These are phyloP conservation scores for zebrafish (Danio rerio) DNA, from an alignment of 2,113 vertebrate species.

Conservation along the genomic window DNA sequence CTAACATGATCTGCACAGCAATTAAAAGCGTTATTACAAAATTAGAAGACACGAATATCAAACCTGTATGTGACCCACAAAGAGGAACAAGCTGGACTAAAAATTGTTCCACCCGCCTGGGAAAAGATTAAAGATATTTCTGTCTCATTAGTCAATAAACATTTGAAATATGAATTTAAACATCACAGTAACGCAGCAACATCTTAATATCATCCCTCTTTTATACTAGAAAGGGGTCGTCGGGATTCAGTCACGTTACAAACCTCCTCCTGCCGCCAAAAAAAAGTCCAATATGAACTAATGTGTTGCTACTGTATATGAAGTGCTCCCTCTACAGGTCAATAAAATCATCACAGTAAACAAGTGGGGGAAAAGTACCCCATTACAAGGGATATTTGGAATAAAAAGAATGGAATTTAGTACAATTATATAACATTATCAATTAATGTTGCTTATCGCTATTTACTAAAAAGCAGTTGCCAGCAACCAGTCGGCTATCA, in stretches of 20 bases:
- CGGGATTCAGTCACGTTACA: slow-evolving; percentile 23
- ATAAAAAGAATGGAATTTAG: slow-evolving; percentile 42
- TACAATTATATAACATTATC: slow-evolving; percentile 43
- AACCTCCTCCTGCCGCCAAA: slow-evolving; percentile 33
- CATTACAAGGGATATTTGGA: neutral
- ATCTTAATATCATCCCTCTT: slow-evolving; percentile 33
- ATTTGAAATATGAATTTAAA: slow-evolving; percentile 48
- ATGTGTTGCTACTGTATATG: slow-evolving; percentile 46
- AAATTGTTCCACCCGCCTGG: slow-evolving; percentile 4
- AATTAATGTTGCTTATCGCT: slow-evolving; percentile 41
- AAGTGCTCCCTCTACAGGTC: slow-evolving; percentile 57
- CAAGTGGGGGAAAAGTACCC: slow-evolving; percentile 16
- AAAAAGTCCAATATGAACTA: slow-evolving; percentile 58
- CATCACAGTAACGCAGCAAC: slow-evolving; percentile 50
- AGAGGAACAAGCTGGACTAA: neutral
- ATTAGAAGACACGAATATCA: slow-evolving; percentile 25
- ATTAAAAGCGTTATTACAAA: slow-evolving; percentile 29
- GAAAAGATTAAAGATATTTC: slow-evolving; percentile 34
- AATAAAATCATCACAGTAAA: slow-evolving; percentile 45
- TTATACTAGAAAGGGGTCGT: slow-evolving; percentile 34
- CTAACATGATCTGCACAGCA: slow-evolving; percentile 39
- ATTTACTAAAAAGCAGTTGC: slow-evolving; percentile 61
- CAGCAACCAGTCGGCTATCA: slow-evolving; percentile 63
- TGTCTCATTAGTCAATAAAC: slow-evolving; percentile 30
- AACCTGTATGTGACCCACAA: slow-evolving; percentile 27